Base-by-base conservation (phyloP, 2,113 vertebrate species). In the Misgurnus mizolepis region DNA sequence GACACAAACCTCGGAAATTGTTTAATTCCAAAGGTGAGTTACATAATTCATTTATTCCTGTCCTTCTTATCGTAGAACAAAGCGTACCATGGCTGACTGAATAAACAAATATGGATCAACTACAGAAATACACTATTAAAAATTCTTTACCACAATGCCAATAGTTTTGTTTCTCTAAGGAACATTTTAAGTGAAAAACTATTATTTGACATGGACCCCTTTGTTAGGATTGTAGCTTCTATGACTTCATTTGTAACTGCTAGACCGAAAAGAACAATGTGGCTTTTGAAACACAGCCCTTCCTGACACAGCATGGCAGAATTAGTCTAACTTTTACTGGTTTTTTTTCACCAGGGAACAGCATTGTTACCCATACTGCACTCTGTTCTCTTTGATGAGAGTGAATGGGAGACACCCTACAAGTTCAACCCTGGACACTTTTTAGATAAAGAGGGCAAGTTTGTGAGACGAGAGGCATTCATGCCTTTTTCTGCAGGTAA, bases 351-450 rank as follows among this genome's bases (percentile, higher is more conserved):
- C 2, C 80, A 95, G 94, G 95, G 93, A 1, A 93, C 93, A 14
- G 18, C 89, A 4, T 14, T 96, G 80, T 18, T 92, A 60, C 87
- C 86, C 76, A 93, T 91, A 67, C 88, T 97, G 80, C 87, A 91
- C 6, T 95, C 94, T 0, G 92, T 95, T 72, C 91, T 96, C 86
- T 91, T 87, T 2, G 96, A 96, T 87, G 92, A 93, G 18, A 81
- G 84, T 0, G 93, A 94, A 80, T 96, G 95, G 94, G 91, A 88
- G 60, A 95, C 92, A 11, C 93, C 95, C 0, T 85, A 95, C 71
- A 87, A 68, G 1, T 97, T 97, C 88, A 96, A 95, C 82, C 95
- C 95, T 0, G 91, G 89, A 47, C 95, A 96, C 84, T 97, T 97
- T 85, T 88, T 97, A 90, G 93, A 96, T 82, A 83, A 87, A 66